Percentiles rank a stretch among this genome's conserved stretches.
phyloP scores from a whole-genome alignment of 2,797 vertebrate species.

The Dicrostonyx torquatus region DNA sequence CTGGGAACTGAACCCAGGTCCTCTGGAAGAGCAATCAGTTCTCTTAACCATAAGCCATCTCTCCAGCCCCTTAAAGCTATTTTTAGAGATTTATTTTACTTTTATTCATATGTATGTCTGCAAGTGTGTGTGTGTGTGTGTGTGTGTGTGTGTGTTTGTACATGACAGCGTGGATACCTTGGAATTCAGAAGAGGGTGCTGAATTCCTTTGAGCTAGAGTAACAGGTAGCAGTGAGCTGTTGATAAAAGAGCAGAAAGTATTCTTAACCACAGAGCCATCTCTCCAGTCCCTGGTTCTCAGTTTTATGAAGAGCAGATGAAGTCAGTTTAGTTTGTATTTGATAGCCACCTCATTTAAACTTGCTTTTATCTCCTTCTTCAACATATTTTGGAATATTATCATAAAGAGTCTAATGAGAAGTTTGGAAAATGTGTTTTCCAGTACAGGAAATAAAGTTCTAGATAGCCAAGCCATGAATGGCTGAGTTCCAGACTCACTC shows the following conservation, averaged over 20 bases:
- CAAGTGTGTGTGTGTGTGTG: background rate
- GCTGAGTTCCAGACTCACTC: background rate
- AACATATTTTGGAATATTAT: conserved; percentile 5
- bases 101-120: background rate
- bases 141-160: background rate
- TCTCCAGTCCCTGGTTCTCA: background rate
- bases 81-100: background rate
- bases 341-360: background rate
- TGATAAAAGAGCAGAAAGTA: background rate
- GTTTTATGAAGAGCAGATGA: background rate
- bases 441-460: background rate
- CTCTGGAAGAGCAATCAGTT: too few relatives aligned
- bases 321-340: background rate
- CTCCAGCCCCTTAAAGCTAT: background rate
- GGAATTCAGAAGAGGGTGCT: background rate
- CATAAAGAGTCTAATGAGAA: background rate
- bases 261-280: background rate
- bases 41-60: background rate
- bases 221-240: background rate
- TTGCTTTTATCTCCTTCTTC: conserved; percentile 24
- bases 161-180: background rate
- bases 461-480: background rate
- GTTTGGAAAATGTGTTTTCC: background rate
- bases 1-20: too few relatives aligned
- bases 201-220: background rate